Conservation (phyloP, 2,888 invertebrate species). For the Perizoma affinitatum region DNA sequence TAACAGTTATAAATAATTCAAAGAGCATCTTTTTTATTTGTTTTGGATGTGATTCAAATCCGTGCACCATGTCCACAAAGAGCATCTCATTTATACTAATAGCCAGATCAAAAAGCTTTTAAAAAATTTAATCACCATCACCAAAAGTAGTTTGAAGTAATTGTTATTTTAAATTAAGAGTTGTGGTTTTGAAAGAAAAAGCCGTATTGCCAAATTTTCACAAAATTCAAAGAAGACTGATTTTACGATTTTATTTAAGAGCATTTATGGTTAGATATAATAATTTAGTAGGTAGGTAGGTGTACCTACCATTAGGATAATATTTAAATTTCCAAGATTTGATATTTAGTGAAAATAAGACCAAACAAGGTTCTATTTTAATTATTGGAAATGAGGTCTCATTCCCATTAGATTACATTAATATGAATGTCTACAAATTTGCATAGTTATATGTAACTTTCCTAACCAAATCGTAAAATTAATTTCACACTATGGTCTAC, state of each 20-base stretch:
- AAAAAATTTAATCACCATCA: slow-evolving; percentile 39
- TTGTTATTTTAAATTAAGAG: slow-evolving; percentile 6
- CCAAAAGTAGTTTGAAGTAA: slow-evolving; percentile 21
- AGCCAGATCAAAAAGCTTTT: slow-evolving; percentile 28
- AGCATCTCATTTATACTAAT: slow-evolving; percentile 57
- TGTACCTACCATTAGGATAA: no score
- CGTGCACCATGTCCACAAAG: slow-evolving; percentile 41
- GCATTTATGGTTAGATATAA: neutral
- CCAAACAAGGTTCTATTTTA: no score
- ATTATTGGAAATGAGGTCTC: no score
- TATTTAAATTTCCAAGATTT: no score
- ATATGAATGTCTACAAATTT: no score
- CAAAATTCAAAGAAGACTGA: slow-evolving; percentile 43
- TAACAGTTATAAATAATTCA: slow-evolving; percentile 32
- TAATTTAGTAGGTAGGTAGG: no score
- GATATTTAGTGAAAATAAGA: no score
- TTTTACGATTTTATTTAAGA: slow-evolving; percentile 43
- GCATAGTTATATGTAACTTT: no score
- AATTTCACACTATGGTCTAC: slow-evolving; percentile 26
- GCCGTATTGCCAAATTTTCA: slow-evolving; percentile 55
- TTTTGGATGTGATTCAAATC: no score
- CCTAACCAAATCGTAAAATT: slow-evolving; percentile 30
- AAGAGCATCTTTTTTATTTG: slow-evolving; percentile 62
- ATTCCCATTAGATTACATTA: no score
- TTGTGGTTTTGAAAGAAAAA: slow-evolving; percentile 50